These are phyloP conservation scores for Eumerus sabulonum DNA, from an alignment of 2,888 invertebrate species.

Conservation along the genomic window DNA sequence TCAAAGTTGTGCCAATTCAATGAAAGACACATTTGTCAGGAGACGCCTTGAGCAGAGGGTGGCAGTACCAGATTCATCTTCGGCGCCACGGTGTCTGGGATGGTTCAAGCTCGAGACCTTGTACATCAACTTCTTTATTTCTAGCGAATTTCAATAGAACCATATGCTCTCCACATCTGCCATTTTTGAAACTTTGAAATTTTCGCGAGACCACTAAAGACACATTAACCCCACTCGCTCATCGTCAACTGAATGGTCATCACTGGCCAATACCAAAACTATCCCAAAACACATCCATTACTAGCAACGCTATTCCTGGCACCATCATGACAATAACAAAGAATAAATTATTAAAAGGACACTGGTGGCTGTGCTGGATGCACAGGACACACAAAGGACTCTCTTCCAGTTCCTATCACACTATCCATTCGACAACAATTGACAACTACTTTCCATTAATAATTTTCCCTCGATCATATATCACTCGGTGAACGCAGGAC, in stretches of 20 bases:
- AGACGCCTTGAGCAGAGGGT: too few relatives aligned
- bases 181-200: not conserved
- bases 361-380: conserved; percentile 37
- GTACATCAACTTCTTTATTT: too few relatives aligned
- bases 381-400: conserved; percentile 21
- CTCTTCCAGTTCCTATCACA: conserved; percentile 13
- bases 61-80: too few relatives aligned
- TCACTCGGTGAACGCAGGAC: conserved; percentile 49
- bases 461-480: conserved; percentile 65
- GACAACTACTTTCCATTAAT: conserved; percentile 68
- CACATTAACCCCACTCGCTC: not conserved
- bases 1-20: conserved; percentile 27
- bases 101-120: too few relatives aligned
- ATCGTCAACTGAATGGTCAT: conserved; percentile 36
- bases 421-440: conserved; percentile 51
- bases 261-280: conserved; percentile 8
- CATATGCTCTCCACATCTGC: too few relatives aligned
- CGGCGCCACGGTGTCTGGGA: too few relatives aligned
- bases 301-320: conserved; percentile 12
- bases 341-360: conserved; percentile 67
- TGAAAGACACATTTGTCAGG: not conserved
- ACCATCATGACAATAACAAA: conserved; percentile 39
- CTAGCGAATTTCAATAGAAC: too few relatives aligned
- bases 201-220: not conserved
- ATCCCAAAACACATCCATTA: conserved; percentile 54